Evolutionary conservation across 2,888 invertebrate species (phyloP).

Genomic region (Biston betularia): DNA sequence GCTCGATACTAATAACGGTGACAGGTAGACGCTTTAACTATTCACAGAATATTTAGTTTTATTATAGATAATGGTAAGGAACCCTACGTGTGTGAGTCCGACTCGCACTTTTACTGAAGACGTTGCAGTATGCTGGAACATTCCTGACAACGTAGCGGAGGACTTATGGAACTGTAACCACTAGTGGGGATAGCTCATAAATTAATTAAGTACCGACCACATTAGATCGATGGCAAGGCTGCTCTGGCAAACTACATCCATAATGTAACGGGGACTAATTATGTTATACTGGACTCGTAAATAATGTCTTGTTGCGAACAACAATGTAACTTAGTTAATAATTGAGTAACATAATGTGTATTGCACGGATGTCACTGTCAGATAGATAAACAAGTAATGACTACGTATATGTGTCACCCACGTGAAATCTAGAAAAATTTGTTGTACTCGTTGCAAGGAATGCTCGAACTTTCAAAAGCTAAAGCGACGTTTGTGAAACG

Average conservation of each 20-base stretch:
- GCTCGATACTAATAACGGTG: too few relatives aligned
- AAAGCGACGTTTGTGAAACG: too few relatives aligned
- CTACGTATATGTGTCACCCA: neutral
- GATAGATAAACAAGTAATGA: neutral
- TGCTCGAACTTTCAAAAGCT: too few relatives aligned
- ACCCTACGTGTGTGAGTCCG: too few relatives aligned
- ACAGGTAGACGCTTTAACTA: too few relatives aligned
- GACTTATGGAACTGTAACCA: too few relatives aligned
- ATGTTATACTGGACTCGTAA: conserved; percentile 13
- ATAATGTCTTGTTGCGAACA: neutral
- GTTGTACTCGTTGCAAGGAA: too few relatives aligned
- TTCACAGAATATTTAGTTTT: too few relatives aligned
- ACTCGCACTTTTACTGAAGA: too few relatives aligned
- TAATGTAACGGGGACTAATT: conserved; percentile 21
- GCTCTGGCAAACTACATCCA: conserved; percentile 7
- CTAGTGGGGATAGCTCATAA: conserved; percentile 5
- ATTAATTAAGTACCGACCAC: conserved; percentile 20
- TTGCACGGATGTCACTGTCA: neutral
- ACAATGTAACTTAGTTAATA: neutral
- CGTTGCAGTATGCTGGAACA: too few relatives aligned
- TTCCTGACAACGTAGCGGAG: too few relatives aligned
- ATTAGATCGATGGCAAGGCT: conserved; percentile 13
- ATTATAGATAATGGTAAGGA: too few relatives aligned
- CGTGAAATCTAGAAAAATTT: neutral
- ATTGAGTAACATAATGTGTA: neutral